Evolutionary conservation across 1,140 invertebrate species (phyloP).

Genomic region (Teleopsis dalmanni): DNA sequence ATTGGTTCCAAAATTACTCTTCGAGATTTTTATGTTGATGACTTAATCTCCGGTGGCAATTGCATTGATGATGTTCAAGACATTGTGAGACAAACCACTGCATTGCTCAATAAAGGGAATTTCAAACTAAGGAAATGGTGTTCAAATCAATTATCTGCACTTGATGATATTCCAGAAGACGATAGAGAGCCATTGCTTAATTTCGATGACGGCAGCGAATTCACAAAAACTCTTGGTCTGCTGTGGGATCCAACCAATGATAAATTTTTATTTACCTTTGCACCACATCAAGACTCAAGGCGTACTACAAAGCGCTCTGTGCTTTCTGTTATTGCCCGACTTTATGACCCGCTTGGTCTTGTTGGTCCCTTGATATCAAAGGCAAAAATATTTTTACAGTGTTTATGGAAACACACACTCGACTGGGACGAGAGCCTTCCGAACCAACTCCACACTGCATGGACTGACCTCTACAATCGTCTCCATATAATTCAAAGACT

Average conservation of each 20-base stretch:
- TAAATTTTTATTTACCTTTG: background rate
- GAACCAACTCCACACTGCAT: background rate
- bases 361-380: conserved; percentile 19
- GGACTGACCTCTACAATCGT: too few species aligned
- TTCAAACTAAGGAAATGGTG: conserved; percentile 3
- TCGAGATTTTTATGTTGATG: conserved; percentile 10
- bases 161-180: background rate
- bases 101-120: background rate
- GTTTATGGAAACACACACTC: conserved; percentile 18
- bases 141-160: background rate
- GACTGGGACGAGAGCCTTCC: conserved; percentile 8
- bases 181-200: background rate
- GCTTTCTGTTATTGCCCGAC: conserved; percentile 29
- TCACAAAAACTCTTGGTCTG: background rate
- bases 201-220: background rate
- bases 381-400: conserved; percentile 24
- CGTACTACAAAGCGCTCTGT: conserved; percentile 22
- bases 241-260: background rate
- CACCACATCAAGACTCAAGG: background rate
- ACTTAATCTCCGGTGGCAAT: background rate
- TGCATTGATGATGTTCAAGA: background rate
- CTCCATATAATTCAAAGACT: too few species aligned
- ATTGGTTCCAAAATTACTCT: background rate
- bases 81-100: background rate
- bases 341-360: conserved; percentile 25